Percentiles rank a stretch among this genome's conserved stretches.
These are phyloP conservation scores for Aphidius colemani DNA, from an alignment of 2,888 invertebrate genomes.

Conservation along the genomic window DNA sequence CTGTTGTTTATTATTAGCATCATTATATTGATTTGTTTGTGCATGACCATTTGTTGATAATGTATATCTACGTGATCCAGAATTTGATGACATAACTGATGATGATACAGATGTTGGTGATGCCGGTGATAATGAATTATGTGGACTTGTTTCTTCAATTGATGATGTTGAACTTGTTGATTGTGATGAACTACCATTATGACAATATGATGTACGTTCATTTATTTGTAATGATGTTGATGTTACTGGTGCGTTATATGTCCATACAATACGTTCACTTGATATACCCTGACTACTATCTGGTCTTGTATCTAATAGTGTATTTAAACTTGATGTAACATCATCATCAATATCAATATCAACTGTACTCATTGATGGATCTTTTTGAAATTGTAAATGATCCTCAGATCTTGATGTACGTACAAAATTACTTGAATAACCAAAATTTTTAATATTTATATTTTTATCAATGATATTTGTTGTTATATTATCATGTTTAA, in stretches of 20 bases:
- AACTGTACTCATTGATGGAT: slow-evolving; percentile 79
- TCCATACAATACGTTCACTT: slow-evolving; percentile 82
- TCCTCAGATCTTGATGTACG: slow-evolving; percentile 91
- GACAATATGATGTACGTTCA: slow-evolving; percentile 63
- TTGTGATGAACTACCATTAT: slow-evolving; percentile 64
- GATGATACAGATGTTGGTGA: slow-evolving; percentile 88
- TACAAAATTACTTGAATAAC: slow-evolving; percentile 67
- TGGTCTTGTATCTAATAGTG: slow-evolving; percentile 79
- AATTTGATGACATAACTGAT: slow-evolving; percentile 82
- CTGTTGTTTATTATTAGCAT: slow-evolving; percentile 13
- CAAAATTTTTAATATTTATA: slow-evolving; percentile 42
- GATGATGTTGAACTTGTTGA: slow-evolving; percentile 60
- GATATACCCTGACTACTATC: slow-evolving; percentile 65
- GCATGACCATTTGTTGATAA: slow-evolving; percentile 38
- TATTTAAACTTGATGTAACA: slow-evolving; percentile 90
- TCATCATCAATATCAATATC: slow-evolving; percentile 93
- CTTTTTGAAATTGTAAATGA: slow-evolving; percentile 83
- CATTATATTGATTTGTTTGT: slow-evolving; percentile 32
- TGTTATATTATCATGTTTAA: slow-evolving; percentile 60
- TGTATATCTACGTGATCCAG: slow-evolving; percentile 70
- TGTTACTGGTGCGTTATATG: slow-evolving; percentile 85
- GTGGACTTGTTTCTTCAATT: slow-evolving; percentile 56
- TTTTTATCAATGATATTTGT: slow-evolving; percentile 35
- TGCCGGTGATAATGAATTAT: slow-evolving; percentile 72
- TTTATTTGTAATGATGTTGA: slow-evolving; percentile 62